phyloP scores from a whole-genome alignment of 2,113 vertebrate genomes.

The Macquaria australasica region DNA sequence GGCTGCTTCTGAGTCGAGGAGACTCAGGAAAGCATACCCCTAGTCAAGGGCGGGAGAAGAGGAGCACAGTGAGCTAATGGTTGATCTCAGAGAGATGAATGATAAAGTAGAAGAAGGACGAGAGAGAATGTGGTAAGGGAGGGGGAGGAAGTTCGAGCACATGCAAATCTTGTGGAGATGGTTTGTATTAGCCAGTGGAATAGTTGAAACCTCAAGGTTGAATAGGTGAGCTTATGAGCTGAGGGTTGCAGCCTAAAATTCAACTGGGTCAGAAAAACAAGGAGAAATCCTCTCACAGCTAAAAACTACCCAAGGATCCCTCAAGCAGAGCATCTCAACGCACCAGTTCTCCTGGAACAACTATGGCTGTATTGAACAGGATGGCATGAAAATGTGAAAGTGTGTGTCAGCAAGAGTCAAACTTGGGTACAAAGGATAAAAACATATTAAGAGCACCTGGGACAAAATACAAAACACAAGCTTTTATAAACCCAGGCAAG shows the following conservation, averaged over 20 bases:
- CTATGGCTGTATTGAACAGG: background rate
- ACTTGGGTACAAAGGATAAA: conserved; percentile 25
- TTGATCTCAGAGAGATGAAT: conserved; percentile 52
- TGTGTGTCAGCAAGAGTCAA: conserved; percentile 27
- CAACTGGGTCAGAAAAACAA: background rate
- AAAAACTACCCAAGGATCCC: background rate
- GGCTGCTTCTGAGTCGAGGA: conserved; percentile 52
- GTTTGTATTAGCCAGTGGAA: background rate
- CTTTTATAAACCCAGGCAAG: conserved; percentile 22
- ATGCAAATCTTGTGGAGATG: conserved; percentile 27
- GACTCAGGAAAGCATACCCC: conserved; percentile 47
- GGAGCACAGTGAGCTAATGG: conserved; percentile 58
- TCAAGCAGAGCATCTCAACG: background rate
- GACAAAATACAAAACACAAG: conserved; percentile 24
- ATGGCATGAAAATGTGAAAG: conserved; percentile 22
- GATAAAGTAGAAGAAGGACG: conserved; percentile 31
- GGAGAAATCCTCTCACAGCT: background rate
- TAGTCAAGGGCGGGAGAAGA: conserved; percentile 58
- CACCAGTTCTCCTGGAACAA: background rate
- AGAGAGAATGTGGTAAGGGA: conserved; percentile 5
- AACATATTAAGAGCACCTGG: conserved; percentile 11
- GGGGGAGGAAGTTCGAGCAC: background rate
- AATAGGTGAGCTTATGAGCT: background rate
- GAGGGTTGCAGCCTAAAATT: background rate
- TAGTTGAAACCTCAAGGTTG: background rate